Evolutionary conservation across 2,888 invertebrate species (phyloP).

Genomic region (Magallana nippona): DNA sequence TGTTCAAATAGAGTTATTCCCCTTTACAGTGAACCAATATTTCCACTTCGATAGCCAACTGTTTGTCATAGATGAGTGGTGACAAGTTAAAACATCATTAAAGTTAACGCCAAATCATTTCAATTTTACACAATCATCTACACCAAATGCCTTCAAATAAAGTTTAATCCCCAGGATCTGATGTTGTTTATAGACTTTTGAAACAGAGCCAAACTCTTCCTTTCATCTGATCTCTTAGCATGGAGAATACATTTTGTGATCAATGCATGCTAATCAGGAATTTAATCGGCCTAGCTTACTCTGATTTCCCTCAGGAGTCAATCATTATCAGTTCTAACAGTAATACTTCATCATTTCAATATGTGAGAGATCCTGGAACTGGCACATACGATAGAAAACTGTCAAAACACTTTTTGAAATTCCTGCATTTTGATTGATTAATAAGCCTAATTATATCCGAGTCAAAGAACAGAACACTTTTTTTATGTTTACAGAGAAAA

Average conservation of each 20-base stretch:
- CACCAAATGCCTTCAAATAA: background rate
- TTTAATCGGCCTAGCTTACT: conserved; percentile 4
- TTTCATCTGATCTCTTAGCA: background rate
- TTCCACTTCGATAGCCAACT: background rate
- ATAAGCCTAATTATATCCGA: too few species aligned
- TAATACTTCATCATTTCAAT: conserved; percentile 21
- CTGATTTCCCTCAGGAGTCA: conserved; percentile 14
- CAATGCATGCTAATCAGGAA: background rate
- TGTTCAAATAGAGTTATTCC: conserved; percentile 1
- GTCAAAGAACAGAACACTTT: too few species aligned
- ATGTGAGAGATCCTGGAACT: background rate
- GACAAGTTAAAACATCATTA: background rate
- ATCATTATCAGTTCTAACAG: background rate
- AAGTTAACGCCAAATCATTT: background rate
- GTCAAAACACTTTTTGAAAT: background rate
- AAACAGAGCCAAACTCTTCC: conserved; percentile 11
- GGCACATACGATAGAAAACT: background rate
- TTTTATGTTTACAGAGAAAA: too few species aligned
- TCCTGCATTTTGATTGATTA: too few species aligned
- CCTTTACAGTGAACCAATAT: background rate
- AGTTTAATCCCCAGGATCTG: background rate
- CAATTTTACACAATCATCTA: conserved; percentile 7
- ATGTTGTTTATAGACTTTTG: background rate
- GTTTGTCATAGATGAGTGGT: background rate
- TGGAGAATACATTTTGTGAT: background rate